Base-by-base conservation (phyloP, 1,140 invertebrate genomes). In the Orius insidiosus region DNA sequence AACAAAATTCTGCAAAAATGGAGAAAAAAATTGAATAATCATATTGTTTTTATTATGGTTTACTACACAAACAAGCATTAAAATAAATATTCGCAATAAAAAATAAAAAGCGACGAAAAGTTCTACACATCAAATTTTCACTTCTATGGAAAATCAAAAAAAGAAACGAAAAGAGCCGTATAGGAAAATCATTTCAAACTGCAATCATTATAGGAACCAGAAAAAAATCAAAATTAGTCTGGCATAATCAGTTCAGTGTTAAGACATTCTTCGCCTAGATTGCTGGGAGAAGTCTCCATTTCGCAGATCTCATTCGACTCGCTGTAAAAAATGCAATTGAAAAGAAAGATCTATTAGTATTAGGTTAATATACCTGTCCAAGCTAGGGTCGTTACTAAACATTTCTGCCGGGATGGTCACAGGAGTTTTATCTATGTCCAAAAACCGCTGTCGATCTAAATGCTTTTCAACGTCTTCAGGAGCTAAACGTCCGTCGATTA, bases 401-500 rank as follows among this genome's bases (percentile, higher is more conserved):
- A 90, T 87, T 63, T 90, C 86, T 37, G 79, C 85, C 6, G 86
- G 86, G 8, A 92, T 81, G 31, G 84, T 88, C 1, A 83, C 76
- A 1, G 85, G 84, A 41, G 86, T 79, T 55, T 84, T 77, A 60
- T 89, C 85, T 37, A 90, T 68, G 59, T 87, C 83, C 59, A 88
- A 64, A 34, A 52, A 80, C 46, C 73, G 76, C 55, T 86, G 84
- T 47, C 83, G 70, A 62, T 90, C 85, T 49, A 93, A 67, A 62
- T 90, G 85, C 40, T 85, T 71, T 59, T 90, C 85, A 5, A 92
- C 80, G 64, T 93, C 87, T 57, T 90, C 87, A 2, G 85, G 78
- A 10, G 85, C 89, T 77, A 92, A 82, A 52, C 86, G 84, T 40
- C 82, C 80, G 64, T 83, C 79, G 35, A 75, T 33, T 18, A 46